Percentiles rank a stretch among this genome's conserved stretches.
These are phyloP conservation scores for Tragopan temminckii DNA, from an alignment of 2,797 vertebrate genomes.

Conservation along the genomic window DNA sequence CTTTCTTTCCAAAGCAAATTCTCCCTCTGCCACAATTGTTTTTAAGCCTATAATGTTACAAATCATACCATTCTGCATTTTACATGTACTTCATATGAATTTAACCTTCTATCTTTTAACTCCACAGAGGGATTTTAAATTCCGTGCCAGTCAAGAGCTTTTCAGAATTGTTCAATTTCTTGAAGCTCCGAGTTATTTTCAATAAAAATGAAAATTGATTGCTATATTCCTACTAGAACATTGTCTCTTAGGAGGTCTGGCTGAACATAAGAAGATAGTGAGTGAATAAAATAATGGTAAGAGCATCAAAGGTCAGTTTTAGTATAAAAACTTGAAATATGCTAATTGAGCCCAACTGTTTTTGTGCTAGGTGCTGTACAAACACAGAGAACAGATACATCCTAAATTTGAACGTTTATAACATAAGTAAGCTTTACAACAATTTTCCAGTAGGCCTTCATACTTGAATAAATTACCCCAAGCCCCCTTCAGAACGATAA, in stretches of 20 bases:
- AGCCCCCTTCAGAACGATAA: constrained; percentile 35
- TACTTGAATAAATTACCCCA: not conserved
- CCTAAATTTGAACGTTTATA: not conserved
- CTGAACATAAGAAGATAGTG: not conserved
- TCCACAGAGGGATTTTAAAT: not conserved
- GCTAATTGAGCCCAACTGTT: not conserved
- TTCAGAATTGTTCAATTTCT: not conserved
- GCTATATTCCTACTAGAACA: not conserved
- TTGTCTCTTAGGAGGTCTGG: not conserved
- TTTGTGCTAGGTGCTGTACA: not conserved
- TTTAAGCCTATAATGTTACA: not conserved
- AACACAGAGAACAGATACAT: not conserved
- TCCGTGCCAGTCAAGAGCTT: not conserved
- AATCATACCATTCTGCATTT: not conserved
- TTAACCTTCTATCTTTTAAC: not conserved
- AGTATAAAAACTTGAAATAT: not conserved
- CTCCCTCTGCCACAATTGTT: not conserved
- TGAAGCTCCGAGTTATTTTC: not conserved
- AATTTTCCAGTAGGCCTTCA: constrained; percentile 12
- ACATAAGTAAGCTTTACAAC: not conserved
- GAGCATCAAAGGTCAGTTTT: not conserved
- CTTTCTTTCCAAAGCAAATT: not conserved
- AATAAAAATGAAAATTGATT: constrained; percentile 5
- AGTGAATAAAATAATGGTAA: not conserved
- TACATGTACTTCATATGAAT: not conserved